Evolutionary conservation across 2,797 vertebrate species (phyloP).

Genomic region (Nyctalus aviator): DNA sequence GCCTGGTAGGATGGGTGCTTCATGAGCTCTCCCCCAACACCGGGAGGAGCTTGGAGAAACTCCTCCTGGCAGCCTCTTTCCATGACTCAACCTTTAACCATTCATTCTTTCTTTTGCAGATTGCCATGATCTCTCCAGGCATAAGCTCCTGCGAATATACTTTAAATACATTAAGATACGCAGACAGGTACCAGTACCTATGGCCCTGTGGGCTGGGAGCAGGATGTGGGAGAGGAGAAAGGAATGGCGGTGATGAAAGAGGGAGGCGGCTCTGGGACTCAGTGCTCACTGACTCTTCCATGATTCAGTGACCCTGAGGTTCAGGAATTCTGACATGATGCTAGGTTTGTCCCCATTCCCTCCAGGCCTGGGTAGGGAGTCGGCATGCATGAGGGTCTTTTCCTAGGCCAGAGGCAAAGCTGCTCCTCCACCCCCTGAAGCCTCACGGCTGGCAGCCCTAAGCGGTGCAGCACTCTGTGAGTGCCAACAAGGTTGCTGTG

Average conservation of each 20-base stretch:
- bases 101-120: constrained; percentile 87
- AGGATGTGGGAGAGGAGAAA: background rate
- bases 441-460: background rate
- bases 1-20: background rate
- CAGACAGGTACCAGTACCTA: constrained; percentile 92
- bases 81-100: background rate
- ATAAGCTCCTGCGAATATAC: constrained; percentile 97
- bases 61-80: background rate
- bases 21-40: background rate
- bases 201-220: background rate
- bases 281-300: background rate
- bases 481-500: background rate
- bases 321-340: background rate
- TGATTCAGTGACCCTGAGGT: background rate
- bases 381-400: background rate
- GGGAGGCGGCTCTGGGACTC: background rate
- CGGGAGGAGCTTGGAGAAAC: background rate
- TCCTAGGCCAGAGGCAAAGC: constrained; percentile 9
- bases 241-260: background rate
- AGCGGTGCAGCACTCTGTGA: background rate
- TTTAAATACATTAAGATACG: constrained; percentile 97
- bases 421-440: background rate
- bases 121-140: constrained; percentile 98
- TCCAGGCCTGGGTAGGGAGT: background rate
- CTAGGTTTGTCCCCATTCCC: background rate